A percentile compares a stretch with the other conserved stretches of the same genome.
Conservation (phyloP, 1,140 invertebrate species). For the Cardiocondyla obscurior region DNA sequence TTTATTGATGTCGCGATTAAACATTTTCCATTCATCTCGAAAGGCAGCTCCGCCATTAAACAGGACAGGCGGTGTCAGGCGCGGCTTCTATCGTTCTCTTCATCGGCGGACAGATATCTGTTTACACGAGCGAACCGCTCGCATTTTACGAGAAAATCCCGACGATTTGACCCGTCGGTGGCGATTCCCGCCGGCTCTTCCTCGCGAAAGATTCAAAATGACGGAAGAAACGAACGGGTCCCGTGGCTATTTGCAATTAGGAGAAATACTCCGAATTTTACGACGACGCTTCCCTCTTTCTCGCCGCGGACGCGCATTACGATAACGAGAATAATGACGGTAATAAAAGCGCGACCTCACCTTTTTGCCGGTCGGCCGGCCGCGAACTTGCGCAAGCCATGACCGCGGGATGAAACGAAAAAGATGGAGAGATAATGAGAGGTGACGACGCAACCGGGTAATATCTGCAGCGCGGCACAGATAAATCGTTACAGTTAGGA, state of each 20-base stretch:
- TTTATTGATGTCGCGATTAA: background rate
- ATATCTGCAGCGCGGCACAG: conserved; percentile 34
- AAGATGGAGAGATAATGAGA: conserved; percentile 60
- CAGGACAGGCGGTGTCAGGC: background rate
- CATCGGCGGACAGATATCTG: background rate
- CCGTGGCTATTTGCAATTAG: conserved; percentile 50
- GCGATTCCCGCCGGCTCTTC: background rate
- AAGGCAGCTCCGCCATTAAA: background rate
- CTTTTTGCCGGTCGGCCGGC: conserved; percentile 38
- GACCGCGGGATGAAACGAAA: background rate
- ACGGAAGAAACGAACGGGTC: conserved; percentile 33
- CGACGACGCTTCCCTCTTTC: conserved; percentile 46
- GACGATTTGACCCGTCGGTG: background rate
- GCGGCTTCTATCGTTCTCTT: background rate
- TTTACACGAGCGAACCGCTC: background rate
- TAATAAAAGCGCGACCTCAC: conserved; percentile 58
- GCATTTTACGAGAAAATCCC: conserved; percentile 19
- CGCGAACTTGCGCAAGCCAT: conserved; percentile 8
- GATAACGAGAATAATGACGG: conserved; percentile 63
- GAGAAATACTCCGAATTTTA: conserved; percentile 61
- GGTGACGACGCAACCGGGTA: conserved; percentile 36
- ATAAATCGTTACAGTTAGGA: conserved; percentile 67
- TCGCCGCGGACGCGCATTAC: conserved; percentile 56
- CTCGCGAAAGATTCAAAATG: background rate
- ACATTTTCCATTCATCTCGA: background rate